Conservation (phyloP, 2,888 invertebrate genomes). For the Biston betularia region DNA sequence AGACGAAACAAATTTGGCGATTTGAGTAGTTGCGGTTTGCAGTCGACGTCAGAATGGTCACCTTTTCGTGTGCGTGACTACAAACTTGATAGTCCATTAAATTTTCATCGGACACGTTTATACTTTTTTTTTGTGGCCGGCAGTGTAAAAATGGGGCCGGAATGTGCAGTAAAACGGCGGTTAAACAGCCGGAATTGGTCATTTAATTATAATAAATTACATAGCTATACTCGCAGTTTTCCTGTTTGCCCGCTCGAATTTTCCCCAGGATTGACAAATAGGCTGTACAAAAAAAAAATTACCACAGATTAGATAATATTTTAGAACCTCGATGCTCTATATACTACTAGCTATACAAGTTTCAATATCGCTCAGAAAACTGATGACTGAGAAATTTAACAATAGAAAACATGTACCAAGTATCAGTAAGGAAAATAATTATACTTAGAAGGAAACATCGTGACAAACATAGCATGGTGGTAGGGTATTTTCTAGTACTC, state of each 20-base stretch:
- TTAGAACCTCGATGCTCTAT: too few species aligned
- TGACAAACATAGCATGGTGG: too few species aligned
- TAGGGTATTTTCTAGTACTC: too few species aligned
- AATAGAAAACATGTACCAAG: too few species aligned
- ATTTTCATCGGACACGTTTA: constrained; percentile 63
- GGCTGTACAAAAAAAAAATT: too few species aligned
- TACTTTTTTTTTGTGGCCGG: constrained; percentile 53
- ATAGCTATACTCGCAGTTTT: not conserved
- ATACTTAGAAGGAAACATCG: too few species aligned
- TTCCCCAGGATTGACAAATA: not conserved
- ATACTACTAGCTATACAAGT: too few species aligned
- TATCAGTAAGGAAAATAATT: too few species aligned
- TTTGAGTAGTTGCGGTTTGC: not conserved
- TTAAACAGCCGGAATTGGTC: constrained; percentile 39
- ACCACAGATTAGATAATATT: too few species aligned
- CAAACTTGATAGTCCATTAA: constrained; percentile 65
- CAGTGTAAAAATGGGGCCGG: constrained; percentile 45
- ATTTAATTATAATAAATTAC: constrained; percentile 33
- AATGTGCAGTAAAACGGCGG: constrained; percentile 46
- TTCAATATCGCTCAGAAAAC: too few species aligned
- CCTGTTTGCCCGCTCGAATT: constrained; percentile 1
- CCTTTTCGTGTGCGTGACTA: constrained; percentile 59
- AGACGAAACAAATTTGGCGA: not conserved
- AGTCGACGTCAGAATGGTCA: not conserved
- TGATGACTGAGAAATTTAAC: too few species aligned